Percentiles rank a stretch among this genome's conserved stretches.
phyloP scores from a whole-genome alignment of 2,797 vertebrate species.

The Streptopelia turtur region DNA sequence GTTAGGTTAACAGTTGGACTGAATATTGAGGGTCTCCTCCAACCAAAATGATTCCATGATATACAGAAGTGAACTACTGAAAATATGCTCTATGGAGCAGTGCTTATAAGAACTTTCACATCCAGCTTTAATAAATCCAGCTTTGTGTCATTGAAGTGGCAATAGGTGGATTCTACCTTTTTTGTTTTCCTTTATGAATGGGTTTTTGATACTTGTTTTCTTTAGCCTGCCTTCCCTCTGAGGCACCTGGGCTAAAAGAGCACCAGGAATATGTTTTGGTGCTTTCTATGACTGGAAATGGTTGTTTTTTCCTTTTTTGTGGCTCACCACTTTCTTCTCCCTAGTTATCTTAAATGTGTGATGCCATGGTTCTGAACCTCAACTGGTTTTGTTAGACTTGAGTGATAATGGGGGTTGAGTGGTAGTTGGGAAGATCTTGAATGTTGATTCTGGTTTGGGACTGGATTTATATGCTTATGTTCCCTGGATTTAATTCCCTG shows the following conservation, averaged over 20 bases:
- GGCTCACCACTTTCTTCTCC: background rate
- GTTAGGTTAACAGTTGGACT: too few relatives aligned
- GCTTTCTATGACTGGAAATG: background rate
- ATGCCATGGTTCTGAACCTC: background rate
- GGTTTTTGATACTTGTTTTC: background rate
- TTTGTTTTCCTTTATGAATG: background rate
- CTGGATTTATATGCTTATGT: background rate
- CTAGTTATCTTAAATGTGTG: background rate
- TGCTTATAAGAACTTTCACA: background rate
- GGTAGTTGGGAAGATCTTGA: background rate
- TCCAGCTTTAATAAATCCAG: too few relatives aligned
- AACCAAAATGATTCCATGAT: too few relatives aligned
- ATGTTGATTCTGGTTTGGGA: background rate
- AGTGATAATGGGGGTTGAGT: background rate
- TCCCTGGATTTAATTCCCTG: background rate
- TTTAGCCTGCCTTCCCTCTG: background rate
- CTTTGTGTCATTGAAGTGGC: background rate
- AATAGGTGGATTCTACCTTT: background rate
- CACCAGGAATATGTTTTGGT: background rate
- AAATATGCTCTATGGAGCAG: background rate
- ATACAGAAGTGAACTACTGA: background rate
- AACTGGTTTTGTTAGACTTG: background rate
- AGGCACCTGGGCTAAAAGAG: background rate
- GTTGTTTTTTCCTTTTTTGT: background rate
- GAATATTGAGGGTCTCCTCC: too few relatives aligned